Evolutionary conservation across 1,140 invertebrate genomes (phyloP), one percentile per base, ranked within the genome.

Genomic region (Aphaenogaster ashmeadi): DNA sequence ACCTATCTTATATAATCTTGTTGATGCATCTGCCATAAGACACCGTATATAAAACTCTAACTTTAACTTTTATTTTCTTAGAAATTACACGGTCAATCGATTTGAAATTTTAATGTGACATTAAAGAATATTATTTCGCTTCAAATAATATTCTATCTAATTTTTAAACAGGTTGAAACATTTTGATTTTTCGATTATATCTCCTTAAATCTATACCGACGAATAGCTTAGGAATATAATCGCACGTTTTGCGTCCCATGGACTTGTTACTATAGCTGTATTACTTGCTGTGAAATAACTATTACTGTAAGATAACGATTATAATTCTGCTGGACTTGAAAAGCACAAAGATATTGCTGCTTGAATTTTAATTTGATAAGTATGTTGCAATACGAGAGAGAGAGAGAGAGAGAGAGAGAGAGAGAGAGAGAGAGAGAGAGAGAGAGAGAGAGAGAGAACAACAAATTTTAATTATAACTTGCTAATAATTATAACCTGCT

Each of bases 401-500:
- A 27, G 21, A 21, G 21, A 21, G 21, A 21, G 21, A 21, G 27
- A 27, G 0, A 27, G 27, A 27, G 27, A 66, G 21, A 21, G 21
- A 21, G 27, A 27, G 0, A 27, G 27, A 27, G 27, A 66, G 21
- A 21, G 21, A 21, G 27, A 27, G 27, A 27, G 27, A 27, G 27
- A 27, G 21, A 21, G 21, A 21, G 21, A 21, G 21, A 21, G 27
- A 27, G 0, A 27, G 27, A 27, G 27, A 66, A 64, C 15, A 36
- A 7, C 7, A 64, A 38, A n/a, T 64, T 64, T 62, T 64, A 64
- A 18, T 64, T 64, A 64, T 9, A 64, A 64, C 38, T 38, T 64
- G 33, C 15, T n/a, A 64, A 64, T 66, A 38, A 38, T 36, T 36
- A 64, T 18, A 62, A 36, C 6, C 3, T 7, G 13, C 13, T 36